Evolutionary conservation across 30 jellyfish, hydroid and myxozoan genomes (phyloP).

Genomic region (Aurelia sp.): DNA sequence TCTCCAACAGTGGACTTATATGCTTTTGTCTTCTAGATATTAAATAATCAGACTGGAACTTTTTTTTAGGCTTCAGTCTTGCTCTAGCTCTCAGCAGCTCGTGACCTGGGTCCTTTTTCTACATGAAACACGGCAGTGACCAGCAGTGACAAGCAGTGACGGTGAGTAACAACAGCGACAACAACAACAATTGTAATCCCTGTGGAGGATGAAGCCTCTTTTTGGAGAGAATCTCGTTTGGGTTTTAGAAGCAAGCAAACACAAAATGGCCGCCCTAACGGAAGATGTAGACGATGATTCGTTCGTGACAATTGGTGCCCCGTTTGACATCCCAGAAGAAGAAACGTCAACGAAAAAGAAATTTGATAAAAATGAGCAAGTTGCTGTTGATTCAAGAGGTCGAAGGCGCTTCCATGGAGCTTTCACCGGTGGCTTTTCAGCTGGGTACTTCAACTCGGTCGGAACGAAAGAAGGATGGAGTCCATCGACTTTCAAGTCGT

Average conservation of each 20-base stretch:
- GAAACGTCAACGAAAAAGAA: conserved; percentile 62
- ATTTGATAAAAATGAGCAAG: conserved; percentile 75
- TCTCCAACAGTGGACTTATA: too few relatives aligned
- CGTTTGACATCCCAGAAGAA: conserved; percentile 89
- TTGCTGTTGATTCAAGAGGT: conserved; percentile 91
- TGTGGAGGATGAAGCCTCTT: conserved; percentile 5
- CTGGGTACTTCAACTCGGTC: conserved; percentile 96
- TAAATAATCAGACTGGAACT: too few relatives aligned
- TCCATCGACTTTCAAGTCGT: conserved; percentile 92
- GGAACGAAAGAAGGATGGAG: conserved; percentile 99
- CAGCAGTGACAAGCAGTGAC: too few relatives aligned
- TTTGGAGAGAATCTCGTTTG: background rate
- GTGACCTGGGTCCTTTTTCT: too few relatives aligned
- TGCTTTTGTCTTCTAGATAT: too few relatives aligned
- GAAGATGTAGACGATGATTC: conserved; percentile 68
- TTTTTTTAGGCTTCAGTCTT: too few relatives aligned
- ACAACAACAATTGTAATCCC: too few relatives aligned
- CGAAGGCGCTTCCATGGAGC: conserved; percentile 99
- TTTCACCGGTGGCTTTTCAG: conserved; percentile 99
- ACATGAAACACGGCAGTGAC: too few relatives aligned
- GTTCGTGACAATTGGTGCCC: conserved; percentile 88
- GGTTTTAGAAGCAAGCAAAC: background rate
- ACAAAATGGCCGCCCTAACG: background rate
- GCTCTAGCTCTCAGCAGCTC: too few relatives aligned
- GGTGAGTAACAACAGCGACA: too few relatives aligned